These are phyloP conservation scores for Oreochromis spilurus DNA, from an alignment of 2,113 vertebrate genomes.

Conservation along the genomic window DNA sequence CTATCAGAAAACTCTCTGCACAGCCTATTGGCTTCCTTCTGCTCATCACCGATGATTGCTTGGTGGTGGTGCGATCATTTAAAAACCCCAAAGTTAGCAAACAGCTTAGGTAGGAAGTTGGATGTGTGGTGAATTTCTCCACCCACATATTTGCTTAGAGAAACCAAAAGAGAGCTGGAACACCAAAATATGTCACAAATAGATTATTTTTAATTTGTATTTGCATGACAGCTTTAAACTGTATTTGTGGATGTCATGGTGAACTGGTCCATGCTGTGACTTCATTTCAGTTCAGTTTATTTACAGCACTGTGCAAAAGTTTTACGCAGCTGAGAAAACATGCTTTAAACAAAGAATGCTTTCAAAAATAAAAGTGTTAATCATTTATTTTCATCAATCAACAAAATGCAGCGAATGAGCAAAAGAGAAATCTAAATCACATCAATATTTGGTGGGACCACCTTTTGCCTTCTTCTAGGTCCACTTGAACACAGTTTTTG, in stretches of 20 bases:
- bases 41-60: not conserved
- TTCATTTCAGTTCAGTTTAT: not conserved
- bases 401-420: not conserved
- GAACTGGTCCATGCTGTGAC: fast-evolving
- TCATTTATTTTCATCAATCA: not conserved
- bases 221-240: not conserved
- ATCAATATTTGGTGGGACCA: not conserved
- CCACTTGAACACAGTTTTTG: not conserved
- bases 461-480: not conserved
- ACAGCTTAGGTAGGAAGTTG: not conserved
- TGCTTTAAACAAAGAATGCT: not conserved
- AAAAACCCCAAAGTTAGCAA: not conserved
- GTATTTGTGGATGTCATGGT: fast-evolving
- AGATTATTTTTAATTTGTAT: not conserved
- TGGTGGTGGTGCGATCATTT: fast-evolving
- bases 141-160: not conserved
- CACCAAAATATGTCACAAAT: not conserved
- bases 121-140: not conserved
- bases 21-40: not conserved
- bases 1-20: not conserved
- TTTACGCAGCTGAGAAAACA: not conserved
- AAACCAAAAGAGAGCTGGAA: not conserved
- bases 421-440: fast-evolving
- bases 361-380: not conserved
- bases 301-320: not conserved